phyloP scores from a whole-genome alignment of 2,113 vertebrate species.

The Dinomys branickii region DNA sequence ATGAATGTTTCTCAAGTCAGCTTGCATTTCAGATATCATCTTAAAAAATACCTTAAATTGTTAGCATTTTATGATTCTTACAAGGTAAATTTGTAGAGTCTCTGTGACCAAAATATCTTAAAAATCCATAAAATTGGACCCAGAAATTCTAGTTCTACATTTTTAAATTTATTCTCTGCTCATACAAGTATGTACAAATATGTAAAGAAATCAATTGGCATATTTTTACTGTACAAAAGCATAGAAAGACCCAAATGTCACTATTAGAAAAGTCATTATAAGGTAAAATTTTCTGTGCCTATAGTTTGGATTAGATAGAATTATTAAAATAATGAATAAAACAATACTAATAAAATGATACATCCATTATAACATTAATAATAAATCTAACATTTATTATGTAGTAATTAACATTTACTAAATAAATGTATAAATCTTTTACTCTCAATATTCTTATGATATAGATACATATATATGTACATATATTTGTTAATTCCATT shows the following conservation, averaged over 20 bases:
- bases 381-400: background rate
- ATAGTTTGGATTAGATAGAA: background rate
- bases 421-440: background rate
- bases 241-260: background rate
- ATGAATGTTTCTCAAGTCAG: background rate
- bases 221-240: background rate
- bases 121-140: background rate
- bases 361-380: background rate
- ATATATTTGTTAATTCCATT: background rate
- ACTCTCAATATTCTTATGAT: background rate
- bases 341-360: background rate
- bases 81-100: background rate
- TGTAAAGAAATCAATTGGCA: background rate
- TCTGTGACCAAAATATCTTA: background rate
- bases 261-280: background rate
- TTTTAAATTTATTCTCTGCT: background rate
- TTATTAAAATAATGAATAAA: conserved; percentile 19
- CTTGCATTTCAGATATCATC: conserved; percentile 9
- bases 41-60: background rate
- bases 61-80: background rate
- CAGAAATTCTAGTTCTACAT: background rate
- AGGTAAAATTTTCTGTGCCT: background rate
- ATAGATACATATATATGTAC: background rate
- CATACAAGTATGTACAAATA: background rate
- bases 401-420: background rate